Evolutionary conservation across 2,797 vertebrate genomes (phyloP).

Genomic region (Perodicticus potto): DNA sequence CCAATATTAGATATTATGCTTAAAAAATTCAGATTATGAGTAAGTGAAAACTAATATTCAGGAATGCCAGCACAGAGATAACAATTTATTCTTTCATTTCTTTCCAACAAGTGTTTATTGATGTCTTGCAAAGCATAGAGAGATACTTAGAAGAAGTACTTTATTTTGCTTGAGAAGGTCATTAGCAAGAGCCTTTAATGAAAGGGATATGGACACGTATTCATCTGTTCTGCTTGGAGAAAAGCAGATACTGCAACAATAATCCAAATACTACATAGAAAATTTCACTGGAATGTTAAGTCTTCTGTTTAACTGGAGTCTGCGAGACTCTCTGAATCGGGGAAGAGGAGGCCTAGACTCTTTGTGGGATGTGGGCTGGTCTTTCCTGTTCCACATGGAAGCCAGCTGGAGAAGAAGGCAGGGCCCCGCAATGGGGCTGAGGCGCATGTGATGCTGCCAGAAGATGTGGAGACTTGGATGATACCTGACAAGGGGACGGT

Average conservation of each 20-base stretch:
- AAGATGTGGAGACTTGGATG: not conserved
- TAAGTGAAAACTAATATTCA: constrained; percentile 7
- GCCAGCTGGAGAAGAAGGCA: not conserved
- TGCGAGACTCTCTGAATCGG: not conserved
- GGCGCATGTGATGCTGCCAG: not conserved
- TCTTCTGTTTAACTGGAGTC: not conserved
- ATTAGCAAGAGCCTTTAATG: constrained; percentile 24
- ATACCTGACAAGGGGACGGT: not conserved
- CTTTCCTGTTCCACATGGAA: not conserved
- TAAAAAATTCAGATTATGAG: constrained; percentile 23
- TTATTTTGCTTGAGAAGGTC: not conserved
- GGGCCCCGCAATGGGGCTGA: not conserved
- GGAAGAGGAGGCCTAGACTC: not conserved
- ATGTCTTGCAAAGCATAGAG: not conserved
- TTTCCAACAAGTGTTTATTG: constrained; percentile 18
- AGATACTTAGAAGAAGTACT: not conserved
- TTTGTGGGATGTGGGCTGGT: not conserved
- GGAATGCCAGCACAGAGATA: not conserved
- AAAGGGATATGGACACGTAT: not conserved
- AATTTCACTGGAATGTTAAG: not conserved
- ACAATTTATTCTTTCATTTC: not conserved
- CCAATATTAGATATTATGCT: not conserved
- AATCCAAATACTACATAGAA: not conserved
- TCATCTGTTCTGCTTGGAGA: not conserved
- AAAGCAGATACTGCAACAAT: not conserved